A percentile compares a stretch with the other conserved stretches of the same genome.
Conservation (phyloP, 2,888 invertebrate species). For the Acrobeloides nanus region DNA sequence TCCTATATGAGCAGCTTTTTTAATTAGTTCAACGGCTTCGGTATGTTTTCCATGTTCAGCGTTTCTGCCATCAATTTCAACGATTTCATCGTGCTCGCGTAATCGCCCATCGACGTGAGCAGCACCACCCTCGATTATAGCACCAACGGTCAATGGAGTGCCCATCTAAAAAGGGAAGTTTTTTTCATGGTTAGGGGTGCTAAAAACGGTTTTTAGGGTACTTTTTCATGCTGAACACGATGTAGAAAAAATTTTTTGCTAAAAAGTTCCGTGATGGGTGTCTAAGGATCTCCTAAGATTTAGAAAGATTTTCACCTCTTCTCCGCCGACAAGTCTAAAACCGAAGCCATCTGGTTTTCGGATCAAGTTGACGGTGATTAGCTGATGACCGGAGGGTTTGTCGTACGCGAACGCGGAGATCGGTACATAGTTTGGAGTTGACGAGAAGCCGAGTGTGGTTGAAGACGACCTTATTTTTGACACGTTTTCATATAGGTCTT, state of each 20-base stretch:
- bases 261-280: background rate
- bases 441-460: constrained; percentile 40
- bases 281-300: background rate
- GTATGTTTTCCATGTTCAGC: constrained; percentile 55
- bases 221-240: no score
- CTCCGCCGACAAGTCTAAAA: constrained; percentile 93
- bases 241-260: no score
- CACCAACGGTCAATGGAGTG: constrained; percentile 72
- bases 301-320: constrained; percentile 72
- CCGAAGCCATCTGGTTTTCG: constrained; percentile 92
- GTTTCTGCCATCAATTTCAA: constrained; percentile 80
- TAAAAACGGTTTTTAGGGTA: no score
- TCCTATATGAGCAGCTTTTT: constrained; percentile 76
- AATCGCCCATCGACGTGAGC: constrained; percentile 84
- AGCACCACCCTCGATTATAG: constrained; percentile 70
- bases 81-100: constrained; percentile 82
- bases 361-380: constrained; percentile 72
- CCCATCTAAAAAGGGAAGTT: constrained; percentile 26
- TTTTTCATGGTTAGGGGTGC: constrained; percentile 2
- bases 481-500: constrained; percentile 7
- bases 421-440: constrained; percentile 53
- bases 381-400: constrained; percentile 52
- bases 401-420: constrained; percentile 31
- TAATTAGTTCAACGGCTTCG: constrained; percentile 66
- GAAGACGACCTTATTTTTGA: constrained; percentile 35